Conservation (phyloP, 2,888 invertebrate genomes). For the Luffia ferchaultella region DNA sequence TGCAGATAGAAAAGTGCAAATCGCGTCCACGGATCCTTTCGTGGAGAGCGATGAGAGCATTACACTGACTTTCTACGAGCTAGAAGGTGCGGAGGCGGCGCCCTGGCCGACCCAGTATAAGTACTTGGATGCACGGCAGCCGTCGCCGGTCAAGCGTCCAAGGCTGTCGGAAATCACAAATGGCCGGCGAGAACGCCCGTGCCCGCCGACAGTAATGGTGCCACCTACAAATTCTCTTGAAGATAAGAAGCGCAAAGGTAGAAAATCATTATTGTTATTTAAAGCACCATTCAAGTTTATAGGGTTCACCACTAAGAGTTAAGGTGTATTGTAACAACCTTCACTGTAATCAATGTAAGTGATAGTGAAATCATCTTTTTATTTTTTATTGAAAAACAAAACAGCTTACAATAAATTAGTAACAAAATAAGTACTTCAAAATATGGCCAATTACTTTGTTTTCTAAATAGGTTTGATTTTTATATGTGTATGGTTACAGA, state of each 20-base stretch:
- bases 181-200: slow-evolving; percentile 9
- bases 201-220: slow-evolving; percentile 34
- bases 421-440: no score
- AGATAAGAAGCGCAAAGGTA: slow-evolving; percentile 38
- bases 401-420: no score
- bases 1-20: slow-evolving; percentile 50
- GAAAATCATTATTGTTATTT: slow-evolving; percentile 49
- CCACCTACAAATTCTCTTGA: slow-evolving; percentile 22
- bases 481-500: no score
- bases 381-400: no score
- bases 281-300: slow-evolving; percentile 60
- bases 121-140: not conserved
- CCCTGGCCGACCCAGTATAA: slow-evolving; percentile 7
- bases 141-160: not conserved
- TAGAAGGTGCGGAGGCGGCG: slow-evolving; percentile 36
- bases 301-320: slow-evolving; percentile 39
- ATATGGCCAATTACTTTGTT: no score
- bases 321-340: no score
- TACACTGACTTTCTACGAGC: slow-evolving; percentile 53
- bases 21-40: slow-evolving; percentile 51
- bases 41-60: slow-evolving; percentile 59
- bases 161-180: not conserved
- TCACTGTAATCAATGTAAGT: no score
- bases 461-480: no score
- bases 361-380: no score